A percentile compares a stretch with the other conserved stretches of the same genome.
Evolutionary conservation across 2,888 invertebrate species (phyloP).

Genomic region (Tuta absoluta): DNA sequence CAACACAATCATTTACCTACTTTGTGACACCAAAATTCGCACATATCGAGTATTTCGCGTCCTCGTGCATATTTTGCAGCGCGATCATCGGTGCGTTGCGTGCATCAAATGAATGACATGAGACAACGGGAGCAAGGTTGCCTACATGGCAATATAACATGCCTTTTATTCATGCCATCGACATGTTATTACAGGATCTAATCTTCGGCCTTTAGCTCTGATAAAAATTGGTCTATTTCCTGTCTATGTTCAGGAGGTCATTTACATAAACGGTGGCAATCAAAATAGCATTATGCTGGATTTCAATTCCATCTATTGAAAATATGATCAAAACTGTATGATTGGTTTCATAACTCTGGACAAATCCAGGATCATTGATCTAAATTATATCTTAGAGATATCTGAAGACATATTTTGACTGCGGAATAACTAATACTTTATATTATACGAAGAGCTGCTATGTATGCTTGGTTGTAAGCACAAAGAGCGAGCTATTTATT

Average conservation of each 20-base stretch:
- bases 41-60: constrained; percentile 24
- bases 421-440: not conserved
- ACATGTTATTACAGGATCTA: constrained; percentile 20
- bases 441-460: not conserved
- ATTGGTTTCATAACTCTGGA: not conserved
- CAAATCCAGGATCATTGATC: not conserved
- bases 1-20: constrained; percentile 19
- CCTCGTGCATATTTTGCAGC: constrained; percentile 44
- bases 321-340: not conserved
- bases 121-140: constrained; percentile 71
- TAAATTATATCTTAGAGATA: not conserved
- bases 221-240: constrained; percentile 29
- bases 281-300: constrained; percentile 13
- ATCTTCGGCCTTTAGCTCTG: constrained; percentile 25
- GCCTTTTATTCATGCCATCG: constrained; percentile 22
- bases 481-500: constrained; percentile 35
- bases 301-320: not conserved
- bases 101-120: constrained; percentile 60
- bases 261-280: constrained; percentile 18
- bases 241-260: constrained; percentile 30
- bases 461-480: constrained; percentile 24
- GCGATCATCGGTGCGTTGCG: constrained; percentile 59
- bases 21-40: constrained; percentile 27
- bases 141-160: constrained; percentile 43
- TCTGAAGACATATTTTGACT: no score